phyloP scores from a whole-genome alignment of 2,888 invertebrate genomes.

The Drosophila multiciliata region DNA sequence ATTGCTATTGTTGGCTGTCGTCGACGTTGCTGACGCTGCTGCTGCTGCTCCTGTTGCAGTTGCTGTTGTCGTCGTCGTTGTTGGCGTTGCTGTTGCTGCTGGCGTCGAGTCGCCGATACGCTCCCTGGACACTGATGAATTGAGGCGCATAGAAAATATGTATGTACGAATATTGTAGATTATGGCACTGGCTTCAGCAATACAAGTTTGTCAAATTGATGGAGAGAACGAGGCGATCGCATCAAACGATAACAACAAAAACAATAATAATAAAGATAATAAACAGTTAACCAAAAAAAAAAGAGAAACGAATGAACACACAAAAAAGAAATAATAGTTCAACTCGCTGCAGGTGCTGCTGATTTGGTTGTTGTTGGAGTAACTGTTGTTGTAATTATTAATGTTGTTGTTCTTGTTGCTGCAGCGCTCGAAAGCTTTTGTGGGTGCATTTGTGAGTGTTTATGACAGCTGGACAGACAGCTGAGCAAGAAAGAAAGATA shows the following conservation, averaged over 20 bases:
- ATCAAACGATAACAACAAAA: constrained; percentile 46
- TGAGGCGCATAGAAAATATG: constrained; percentile 75
- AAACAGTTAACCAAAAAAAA: not conserved
- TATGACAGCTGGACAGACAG: constrained; percentile 61
- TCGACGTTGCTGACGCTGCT: constrained; percentile 43
- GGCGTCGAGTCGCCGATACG: constrained; percentile 51
- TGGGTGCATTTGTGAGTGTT: constrained; percentile 32
- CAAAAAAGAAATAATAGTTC: constrained; percentile 25
- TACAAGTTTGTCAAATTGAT: constrained; percentile 10
- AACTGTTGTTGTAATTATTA: constrained; percentile 19
- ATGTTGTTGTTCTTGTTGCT: constrained; percentile 33
- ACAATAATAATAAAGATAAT: constrained; percentile 24
- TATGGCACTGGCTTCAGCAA: constrained; percentile 27
- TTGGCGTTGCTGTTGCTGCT: constrained; percentile 39
- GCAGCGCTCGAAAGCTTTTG: constrained; percentile 36
- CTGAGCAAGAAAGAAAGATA: constrained; percentile 42
- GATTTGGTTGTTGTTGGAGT: constrained; percentile 12
- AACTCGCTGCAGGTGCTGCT: constrained; percentile 10
- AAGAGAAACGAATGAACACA: constrained; percentile 10
- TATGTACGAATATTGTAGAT: constrained; percentile 38
- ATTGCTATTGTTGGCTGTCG: constrained; percentile 69
- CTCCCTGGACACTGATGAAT: constrained; percentile 84
- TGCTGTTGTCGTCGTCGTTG: constrained; percentile 39
- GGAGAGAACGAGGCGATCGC: constrained; percentile 19
- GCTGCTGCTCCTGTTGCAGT: constrained; percentile 18